Percentiles rank a stretch among this genome's conserved stretches.
These are phyloP conservation scores for Pogonomyrmex californicus DNA, from an alignment of 1,140 invertebrate species.

Conservation along the genomic window DNA sequence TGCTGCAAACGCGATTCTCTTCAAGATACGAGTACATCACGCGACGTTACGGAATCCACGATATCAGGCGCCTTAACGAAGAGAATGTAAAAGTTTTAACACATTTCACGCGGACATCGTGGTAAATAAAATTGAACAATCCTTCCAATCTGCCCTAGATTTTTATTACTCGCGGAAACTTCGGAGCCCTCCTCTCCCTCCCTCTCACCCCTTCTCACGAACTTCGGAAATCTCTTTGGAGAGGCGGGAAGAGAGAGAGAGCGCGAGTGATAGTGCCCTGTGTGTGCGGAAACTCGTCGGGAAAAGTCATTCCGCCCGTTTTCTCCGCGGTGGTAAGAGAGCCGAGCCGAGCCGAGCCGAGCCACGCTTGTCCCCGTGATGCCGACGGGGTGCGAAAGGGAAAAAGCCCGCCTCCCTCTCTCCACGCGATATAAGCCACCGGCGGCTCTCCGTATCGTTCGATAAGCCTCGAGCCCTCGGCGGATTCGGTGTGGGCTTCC, in stretches of 20 bases:
- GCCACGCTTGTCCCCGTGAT: slow-evolving; percentile 15
- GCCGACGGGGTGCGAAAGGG: slow-evolving; percentile 32
- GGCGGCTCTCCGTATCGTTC: slow-evolving; percentile 52
- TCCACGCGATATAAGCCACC: slow-evolving; percentile 33
- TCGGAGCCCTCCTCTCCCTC: not conserved
- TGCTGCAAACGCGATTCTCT: not conserved
- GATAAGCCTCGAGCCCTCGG: slow-evolving; percentile 52
- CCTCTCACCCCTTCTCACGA: not conserved
- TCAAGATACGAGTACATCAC: not conserved
- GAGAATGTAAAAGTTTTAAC: slow-evolving; percentile 56
- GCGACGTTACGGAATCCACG: not conserved
- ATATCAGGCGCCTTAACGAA: slow-evolving; percentile 35
- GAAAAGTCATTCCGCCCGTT: slow-evolving; percentile 50
- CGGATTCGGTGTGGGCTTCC: slow-evolving; percentile 69
- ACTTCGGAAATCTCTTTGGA: slow-evolving; percentile 43
- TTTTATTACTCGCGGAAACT: slow-evolving; percentile 61
- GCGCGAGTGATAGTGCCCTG: not conserved
- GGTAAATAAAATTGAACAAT: slow-evolving; percentile 63
- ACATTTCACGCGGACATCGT: slow-evolving; percentile 36
- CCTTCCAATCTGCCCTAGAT: slow-evolving; percentile 60
- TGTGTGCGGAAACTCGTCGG: slow-evolving; percentile 32
- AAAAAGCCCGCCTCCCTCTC: slow-evolving; percentile 35
- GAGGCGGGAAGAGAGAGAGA: not conserved
- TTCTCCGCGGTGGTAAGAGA: slow-evolving; percentile 31
- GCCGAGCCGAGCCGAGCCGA: not conserved